Conservation (phyloP, 2,888 invertebrate genomes). For the Helicoverpa assulta region DNA sequence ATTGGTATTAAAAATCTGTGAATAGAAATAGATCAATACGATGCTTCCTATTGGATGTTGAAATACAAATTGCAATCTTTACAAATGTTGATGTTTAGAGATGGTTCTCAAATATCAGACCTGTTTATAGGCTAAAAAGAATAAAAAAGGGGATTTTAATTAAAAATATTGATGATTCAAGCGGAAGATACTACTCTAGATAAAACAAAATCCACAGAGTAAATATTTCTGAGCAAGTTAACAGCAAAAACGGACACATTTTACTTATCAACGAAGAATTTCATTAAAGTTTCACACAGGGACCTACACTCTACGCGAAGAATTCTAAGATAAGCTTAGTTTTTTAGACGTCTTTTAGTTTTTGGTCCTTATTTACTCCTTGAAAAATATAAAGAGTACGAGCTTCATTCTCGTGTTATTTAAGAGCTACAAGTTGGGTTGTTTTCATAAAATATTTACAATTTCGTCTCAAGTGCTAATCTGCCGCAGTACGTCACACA, state of each 20-base stretch:
- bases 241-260: constrained; percentile 54
- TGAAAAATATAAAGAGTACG: constrained; percentile 32
- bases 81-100: constrained; percentile 3
- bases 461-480: background rate
- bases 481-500: background rate
- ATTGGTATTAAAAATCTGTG: constrained; percentile 8
- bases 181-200: constrained; percentile 20
- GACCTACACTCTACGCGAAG: constrained; percentile 56
- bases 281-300: constrained; percentile 61
- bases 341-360: constrained; percentile 60
- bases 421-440: constrained; percentile 7
- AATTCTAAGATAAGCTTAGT: constrained; percentile 64
- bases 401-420: constrained; percentile 25
- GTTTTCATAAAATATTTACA: constrained; percentile 5
- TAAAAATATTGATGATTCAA: constrained; percentile 12
- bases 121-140: background rate
- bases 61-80: constrained; percentile 10
- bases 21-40: constrained; percentile 13
- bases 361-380: constrained; percentile 55
- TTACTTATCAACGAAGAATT: constrained; percentile 65
- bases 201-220: constrained; percentile 33
- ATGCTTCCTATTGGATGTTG: constrained; percentile 11
- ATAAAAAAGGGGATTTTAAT: background rate
- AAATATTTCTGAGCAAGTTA: constrained; percentile 47
- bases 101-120: constrained; percentile 2